Base-by-base conservation (phyloP, 2,113 vertebrate genomes). In the Oreotrochilus melanogaster region DNA sequence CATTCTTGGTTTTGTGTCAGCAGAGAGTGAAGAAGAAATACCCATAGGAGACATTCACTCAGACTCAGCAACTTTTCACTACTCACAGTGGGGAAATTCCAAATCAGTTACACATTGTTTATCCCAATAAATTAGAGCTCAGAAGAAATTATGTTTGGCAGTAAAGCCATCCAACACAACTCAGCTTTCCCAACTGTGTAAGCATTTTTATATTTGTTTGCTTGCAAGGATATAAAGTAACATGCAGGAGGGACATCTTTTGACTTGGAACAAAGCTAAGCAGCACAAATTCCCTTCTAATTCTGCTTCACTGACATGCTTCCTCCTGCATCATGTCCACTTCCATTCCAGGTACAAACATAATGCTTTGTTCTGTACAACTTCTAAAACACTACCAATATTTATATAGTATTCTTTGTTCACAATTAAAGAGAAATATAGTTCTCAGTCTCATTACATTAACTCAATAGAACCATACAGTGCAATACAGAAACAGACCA, bases 131-230 rank as follows among this genome's bases (percentile, higher is more conserved):
- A 47, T 62, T 25, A 78, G 23, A 23, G 51, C 57, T 84, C 35
- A 56, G 53, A 91, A 87, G 28, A 89, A 86, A 81, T 60, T 81
- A 66, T 24, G 23, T 39, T 87, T 89, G 53, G 78, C 57, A 93
- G 19, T 28, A 92, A 76, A 79, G 54, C 39, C 45, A 88, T 75
- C 39, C 39, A 72, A 61, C 81, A 35, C 17, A 67, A 75, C 11
- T 65, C 62, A 64, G 58, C 48, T 93, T 79, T n/a, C 35, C 78
- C 81, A 89, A 48, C 53, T 60, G 31, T n/a, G 43, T 57, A 89
- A 95, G 58, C n/a, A 82, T 22, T 85, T 95, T 51, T 31, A 14
- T 78, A 92, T 91, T 82, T 75, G 57, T 39, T 85, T 65, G 50
- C 48, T 88, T 89, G 39, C 48, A 82, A 79, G 19, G 30, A 75